Evolutionary conservation across 2,113 vertebrate genomes (phyloP).

Genomic region (Gasterosteus aculeatus): DNA sequence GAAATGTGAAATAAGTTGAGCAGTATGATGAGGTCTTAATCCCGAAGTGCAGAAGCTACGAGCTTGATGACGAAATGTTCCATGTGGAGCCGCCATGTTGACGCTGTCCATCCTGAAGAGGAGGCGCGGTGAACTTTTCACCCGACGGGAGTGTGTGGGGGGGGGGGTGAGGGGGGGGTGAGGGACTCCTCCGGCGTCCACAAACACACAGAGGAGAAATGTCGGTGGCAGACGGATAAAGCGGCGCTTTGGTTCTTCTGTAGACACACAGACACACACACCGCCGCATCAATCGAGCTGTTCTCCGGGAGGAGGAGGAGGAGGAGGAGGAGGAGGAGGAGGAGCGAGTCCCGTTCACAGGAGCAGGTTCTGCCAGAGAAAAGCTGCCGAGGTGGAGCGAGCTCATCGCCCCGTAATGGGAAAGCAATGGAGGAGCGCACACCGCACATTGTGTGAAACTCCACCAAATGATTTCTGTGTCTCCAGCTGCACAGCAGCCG

Average conservation of each 20-base stretch:
- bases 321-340: slow-evolving; percentile 31
- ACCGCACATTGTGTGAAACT: slow-evolving; percentile 66
- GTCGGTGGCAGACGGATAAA: slow-evolving; percentile 26
- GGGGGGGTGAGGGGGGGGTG: too few relatives aligned
- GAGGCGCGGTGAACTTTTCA: neutral
- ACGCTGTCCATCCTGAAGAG: neutral
- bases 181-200: too few relatives aligned
- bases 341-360: slow-evolving; percentile 34
- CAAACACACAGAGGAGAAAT: slow-evolving; percentile 12
- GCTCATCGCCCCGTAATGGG: slow-evolving; percentile 57
- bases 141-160: too few relatives aligned
- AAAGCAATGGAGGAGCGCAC: slow-evolving; percentile 57
- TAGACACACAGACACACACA: slow-evolving; percentile 26
- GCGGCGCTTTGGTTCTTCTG: slow-evolving; percentile 21
- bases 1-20: too few relatives aligned
- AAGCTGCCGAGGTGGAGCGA: slow-evolving; percentile 65
- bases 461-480: slow-evolving; percentile 61
- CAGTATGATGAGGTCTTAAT: too few relatives aligned
- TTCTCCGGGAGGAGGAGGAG: slow-evolving; percentile 49
- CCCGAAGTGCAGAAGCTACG: neutral
- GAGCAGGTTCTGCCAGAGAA: slow-evolving; percentile 58
- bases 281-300: slow-evolving; percentile 48
- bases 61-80: neutral
- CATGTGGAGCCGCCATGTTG: neutral
- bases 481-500: slow-evolving; percentile 38